Conservation (phyloP, 2,888 invertebrate species). For the Phaedon cochleariae region DNA sequence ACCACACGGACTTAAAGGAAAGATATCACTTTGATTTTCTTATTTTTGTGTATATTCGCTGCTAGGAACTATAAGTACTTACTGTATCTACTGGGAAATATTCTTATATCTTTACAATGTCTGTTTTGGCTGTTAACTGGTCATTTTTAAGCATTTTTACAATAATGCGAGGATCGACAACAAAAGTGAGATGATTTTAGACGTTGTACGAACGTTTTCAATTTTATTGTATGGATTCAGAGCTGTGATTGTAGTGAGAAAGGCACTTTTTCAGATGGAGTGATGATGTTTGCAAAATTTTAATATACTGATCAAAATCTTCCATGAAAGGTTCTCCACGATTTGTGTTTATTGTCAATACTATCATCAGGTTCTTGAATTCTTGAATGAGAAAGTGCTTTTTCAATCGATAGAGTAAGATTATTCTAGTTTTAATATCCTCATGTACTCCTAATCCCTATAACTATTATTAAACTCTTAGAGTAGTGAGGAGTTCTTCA, state of each 20-base stretch:
- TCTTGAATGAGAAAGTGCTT: slow-evolving; percentile 48
- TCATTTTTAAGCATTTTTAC: slow-evolving; percentile 60
- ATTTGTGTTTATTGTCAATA: too few species aligned
- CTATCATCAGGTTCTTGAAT: background rate
- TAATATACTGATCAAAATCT: too few species aligned
- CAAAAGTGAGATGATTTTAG: slow-evolving; percentile 64
- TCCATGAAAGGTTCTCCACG: too few species aligned
- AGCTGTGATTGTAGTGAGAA: slow-evolving; percentile 61
- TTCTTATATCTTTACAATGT: slow-evolving; percentile 54
- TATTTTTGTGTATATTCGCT: slow-evolving; percentile 34
- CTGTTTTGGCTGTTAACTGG: slow-evolving; percentile 62
- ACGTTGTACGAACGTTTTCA: slow-evolving; percentile 57
- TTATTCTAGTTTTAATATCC: slow-evolving; percentile 53
- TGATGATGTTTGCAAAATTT: too few species aligned
- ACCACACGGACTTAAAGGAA: slow-evolving; percentile 21
- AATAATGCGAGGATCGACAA: slow-evolving; percentile 62
- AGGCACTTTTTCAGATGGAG: slow-evolving; percentile 52
- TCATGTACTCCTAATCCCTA: too few species aligned
- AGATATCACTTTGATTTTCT: slow-evolving; percentile 36
- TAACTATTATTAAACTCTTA: too few species aligned
- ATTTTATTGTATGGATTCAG: slow-evolving; percentile 56
- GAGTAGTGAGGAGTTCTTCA: background rate
- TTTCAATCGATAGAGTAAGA: slow-evolving; percentile 47
- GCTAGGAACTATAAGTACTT: slow-evolving; percentile 36
- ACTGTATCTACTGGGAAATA: slow-evolving; percentile 39